These are phyloP conservation scores for Hemibagrus wyckioides DNA, from an alignment of 2,113 vertebrate genomes.

Conservation along the genomic window DNA sequence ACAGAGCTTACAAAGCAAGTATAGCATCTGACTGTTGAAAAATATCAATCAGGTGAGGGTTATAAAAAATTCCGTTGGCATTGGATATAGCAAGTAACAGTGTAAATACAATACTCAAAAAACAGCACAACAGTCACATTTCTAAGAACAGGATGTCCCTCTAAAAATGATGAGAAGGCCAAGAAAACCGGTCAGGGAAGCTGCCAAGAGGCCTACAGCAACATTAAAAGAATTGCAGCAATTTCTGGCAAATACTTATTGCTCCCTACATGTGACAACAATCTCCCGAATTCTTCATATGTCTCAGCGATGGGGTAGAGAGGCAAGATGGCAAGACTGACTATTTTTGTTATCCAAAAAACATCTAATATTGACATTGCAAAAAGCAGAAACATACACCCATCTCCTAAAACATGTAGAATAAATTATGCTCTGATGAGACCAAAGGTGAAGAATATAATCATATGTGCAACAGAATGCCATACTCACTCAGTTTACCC, in stretches of 20 bases:
- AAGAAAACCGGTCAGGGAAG: background rate
- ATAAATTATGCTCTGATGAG: too few relatives aligned
- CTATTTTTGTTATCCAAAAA: background rate
- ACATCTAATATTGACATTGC: too few relatives aligned
- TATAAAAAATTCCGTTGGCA: background rate
- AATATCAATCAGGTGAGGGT: background rate
- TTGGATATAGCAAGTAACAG: background rate
- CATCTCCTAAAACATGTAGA: too few relatives aligned
- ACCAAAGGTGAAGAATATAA: too few relatives aligned
- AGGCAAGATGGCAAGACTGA: background rate
- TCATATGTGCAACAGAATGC: too few relatives aligned
- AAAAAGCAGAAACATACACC: too few relatives aligned
- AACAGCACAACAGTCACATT: background rate
- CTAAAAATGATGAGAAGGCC: background rate
- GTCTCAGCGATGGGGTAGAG: background rate
- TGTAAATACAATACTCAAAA: background rate
- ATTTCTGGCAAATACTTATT: background rate
- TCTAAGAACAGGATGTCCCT: background rate
- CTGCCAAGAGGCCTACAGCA: background rate
- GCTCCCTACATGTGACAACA: constrained; percentile 6
- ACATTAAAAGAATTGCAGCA: background rate
- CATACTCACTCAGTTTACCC: background rate
- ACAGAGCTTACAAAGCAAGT: background rate
- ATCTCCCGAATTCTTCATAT: background rate
- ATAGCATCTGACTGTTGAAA: background rate